Percentiles rank a stretch among this genome's conserved stretches.
These are phyloP conservation scores for Papilio protenor DNA, from an alignment of 2,888 invertebrate species.

Conservation along the genomic window DNA sequence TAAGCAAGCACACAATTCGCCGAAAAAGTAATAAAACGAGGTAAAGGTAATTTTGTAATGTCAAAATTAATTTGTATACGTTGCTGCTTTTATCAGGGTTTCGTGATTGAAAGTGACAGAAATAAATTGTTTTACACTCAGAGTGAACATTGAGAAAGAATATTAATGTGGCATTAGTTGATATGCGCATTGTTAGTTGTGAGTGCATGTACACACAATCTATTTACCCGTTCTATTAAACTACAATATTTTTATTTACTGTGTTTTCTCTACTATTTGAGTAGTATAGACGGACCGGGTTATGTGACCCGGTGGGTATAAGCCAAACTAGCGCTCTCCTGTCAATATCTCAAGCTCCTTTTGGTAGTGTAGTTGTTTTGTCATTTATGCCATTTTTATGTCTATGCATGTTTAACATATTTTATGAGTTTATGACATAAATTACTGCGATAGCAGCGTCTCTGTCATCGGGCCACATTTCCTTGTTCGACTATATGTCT, in stretches of 20 bases:
- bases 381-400: too few species aligned
- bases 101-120: slow-evolving; percentile 40
- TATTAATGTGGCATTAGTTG: slow-evolving; percentile 32
- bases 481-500: too few species aligned
- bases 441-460: too few species aligned
- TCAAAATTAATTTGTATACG: slow-evolving; percentile 26
- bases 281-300: neutral
- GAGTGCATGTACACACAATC: slow-evolving; percentile 24
- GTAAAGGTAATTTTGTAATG: slow-evolving; percentile 37
- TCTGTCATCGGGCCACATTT: too few species aligned
- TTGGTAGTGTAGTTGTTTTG: too few species aligned
- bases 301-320: too few species aligned
- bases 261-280: too few species aligned
- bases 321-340: too few species aligned
- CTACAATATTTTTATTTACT: neutral
- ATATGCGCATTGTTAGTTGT: slow-evolving; percentile 12
- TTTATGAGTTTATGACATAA: too few species aligned
- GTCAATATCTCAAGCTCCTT: too few species aligned
- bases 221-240: neutral
- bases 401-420: too few species aligned
- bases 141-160: slow-evolving; percentile 35
- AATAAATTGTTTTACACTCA: slow-evolving; percentile 31
- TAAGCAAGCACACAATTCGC: slow-evolving; percentile 13
- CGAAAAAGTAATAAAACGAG: slow-evolving; percentile 34
- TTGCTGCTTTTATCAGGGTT: slow-evolving; percentile 30